Percentiles rank a stretch among this genome's conserved stretches.
Conservation (phyloP, 53 echinoderm and acorn worm species). For the Temnopleurus reevesii region DNA sequence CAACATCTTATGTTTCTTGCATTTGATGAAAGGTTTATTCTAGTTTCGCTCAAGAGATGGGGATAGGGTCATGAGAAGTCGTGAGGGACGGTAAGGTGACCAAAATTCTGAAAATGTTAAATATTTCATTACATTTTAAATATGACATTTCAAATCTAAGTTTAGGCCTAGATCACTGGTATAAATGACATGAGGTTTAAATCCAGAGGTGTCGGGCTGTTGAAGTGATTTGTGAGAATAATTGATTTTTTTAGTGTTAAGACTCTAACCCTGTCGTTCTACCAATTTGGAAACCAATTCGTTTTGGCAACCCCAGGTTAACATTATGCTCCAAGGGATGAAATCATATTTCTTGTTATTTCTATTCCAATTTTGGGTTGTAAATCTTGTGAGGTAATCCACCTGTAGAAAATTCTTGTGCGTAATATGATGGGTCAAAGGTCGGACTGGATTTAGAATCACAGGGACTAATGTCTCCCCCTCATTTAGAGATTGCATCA, state of each 20-base stretch:
- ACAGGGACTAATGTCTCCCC: not conserved
- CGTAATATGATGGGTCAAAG: not conserved
- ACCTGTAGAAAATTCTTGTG: constrained; percentile 13
- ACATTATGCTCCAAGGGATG: not conserved
- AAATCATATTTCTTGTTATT: not conserved
- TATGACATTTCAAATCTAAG: too few species aligned
- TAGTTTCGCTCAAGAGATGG: too few species aligned
- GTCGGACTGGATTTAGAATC: not conserved
- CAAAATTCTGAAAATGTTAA: too few species aligned
- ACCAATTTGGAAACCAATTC: constrained; percentile 13
- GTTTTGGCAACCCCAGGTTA: not conserved
- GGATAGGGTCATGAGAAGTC: too few species aligned
- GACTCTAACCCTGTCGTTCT: not conserved
- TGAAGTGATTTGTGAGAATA: not conserved
- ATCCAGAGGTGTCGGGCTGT: not conserved
- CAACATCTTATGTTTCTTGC: not conserved
- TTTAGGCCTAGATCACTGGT: too few species aligned
- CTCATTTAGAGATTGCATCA: not conserved
- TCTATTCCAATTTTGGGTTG: constrained; percentile 12
- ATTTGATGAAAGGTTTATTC: not conserved
- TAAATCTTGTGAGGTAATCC: constrained; percentile 33
- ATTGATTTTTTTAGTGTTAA: not conserved
- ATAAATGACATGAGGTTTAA: too few species aligned
- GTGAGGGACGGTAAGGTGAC: too few species aligned
- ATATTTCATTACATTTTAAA: too few species aligned